A percentile compares a stretch with the other conserved stretches of the same genome.
Conservation (phyloP, 2,888 invertebrate genomes). For the Neria commutata region DNA sequence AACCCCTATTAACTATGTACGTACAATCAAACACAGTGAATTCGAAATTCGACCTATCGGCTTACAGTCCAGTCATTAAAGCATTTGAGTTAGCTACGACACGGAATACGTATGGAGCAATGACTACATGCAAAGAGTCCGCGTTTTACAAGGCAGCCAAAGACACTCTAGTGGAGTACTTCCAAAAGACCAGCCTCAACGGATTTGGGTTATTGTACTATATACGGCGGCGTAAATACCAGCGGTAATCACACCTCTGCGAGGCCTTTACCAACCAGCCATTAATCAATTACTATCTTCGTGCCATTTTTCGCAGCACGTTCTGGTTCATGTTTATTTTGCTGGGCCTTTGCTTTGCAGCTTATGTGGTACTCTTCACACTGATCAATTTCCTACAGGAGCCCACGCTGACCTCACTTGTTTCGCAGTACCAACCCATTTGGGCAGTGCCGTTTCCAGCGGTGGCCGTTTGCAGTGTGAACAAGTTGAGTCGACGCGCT, state of each 20-base stretch:
- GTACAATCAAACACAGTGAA: too few species aligned
- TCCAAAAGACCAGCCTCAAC: constrained; percentile 54
- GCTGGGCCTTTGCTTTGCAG: constrained; percentile 41
- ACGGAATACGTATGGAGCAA: too few species aligned
- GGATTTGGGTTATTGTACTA: constrained; percentile 51
- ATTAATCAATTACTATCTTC: neutral
- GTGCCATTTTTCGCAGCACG: constrained; percentile 28
- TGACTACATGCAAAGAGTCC: too few species aligned
- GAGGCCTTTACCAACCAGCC: neutral
- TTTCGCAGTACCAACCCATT: constrained; percentile 29
- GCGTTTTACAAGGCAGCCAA: constrained; percentile 32
- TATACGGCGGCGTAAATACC: constrained; percentile 44
- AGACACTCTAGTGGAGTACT: constrained; percentile 49
- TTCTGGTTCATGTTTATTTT: constrained; percentile 51
- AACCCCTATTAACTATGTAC: too few species aligned
- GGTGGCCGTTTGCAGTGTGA: constrained; percentile 45
- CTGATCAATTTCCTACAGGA: constrained; percentile 42
- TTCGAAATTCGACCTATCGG: too few species aligned
- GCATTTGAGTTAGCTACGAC: too few species aligned
- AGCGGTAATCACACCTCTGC: constrained; percentile 36
- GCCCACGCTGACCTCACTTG: constrained; percentile 44
- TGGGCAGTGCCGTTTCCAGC: constrained; percentile 38
- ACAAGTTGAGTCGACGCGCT: constrained; percentile 44
- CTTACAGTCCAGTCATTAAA: too few species aligned
- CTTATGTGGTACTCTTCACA: constrained; percentile 38